Evolutionary conservation across 2,797 vertebrate genomes (phyloP).

Genomic region (Pristis pectinata): DNA sequence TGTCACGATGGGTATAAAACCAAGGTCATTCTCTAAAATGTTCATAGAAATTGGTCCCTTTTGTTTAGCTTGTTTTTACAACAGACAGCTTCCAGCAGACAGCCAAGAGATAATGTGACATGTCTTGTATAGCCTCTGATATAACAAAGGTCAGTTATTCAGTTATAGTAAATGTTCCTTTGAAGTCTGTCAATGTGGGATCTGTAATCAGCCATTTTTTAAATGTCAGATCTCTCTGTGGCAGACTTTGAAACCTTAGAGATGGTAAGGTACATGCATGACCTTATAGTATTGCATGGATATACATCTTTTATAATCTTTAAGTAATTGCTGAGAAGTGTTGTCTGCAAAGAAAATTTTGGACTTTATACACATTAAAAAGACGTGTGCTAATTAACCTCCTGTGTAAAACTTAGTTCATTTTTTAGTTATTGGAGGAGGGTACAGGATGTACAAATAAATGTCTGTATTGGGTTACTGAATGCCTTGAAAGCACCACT

Average conservation of each 20-base stretch:
- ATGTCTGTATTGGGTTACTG: neutral
- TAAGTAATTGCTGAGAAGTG: neutral
- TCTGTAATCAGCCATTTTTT: conserved; percentile 28
- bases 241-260: neutral
- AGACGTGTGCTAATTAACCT: neutral
- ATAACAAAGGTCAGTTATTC: conserved; percentile 40
- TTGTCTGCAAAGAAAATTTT: neutral
- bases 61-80: conserved; percentile 32
- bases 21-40: neutral
- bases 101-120: conserved; percentile 32
- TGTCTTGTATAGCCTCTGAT: conserved; percentile 36
- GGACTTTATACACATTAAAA: neutral
- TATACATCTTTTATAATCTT: neutral
- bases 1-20: neutral
- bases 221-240: conserved; percentile 40
- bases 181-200: neutral
- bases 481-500: too few species aligned
- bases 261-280: conserved; percentile 9
- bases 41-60: neutral
- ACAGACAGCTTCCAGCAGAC: neutral
- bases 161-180: conserved; percentile 11
- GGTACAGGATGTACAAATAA: neutral
- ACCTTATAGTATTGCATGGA: neutral
- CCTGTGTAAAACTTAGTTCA: neutral
- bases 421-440: neutral